Evolutionary conservation across 2,113 vertebrate genomes (phyloP), one percentile per base, ranked within the genome.

Genomic region (Forbesichthys papilliferus): DNA sequence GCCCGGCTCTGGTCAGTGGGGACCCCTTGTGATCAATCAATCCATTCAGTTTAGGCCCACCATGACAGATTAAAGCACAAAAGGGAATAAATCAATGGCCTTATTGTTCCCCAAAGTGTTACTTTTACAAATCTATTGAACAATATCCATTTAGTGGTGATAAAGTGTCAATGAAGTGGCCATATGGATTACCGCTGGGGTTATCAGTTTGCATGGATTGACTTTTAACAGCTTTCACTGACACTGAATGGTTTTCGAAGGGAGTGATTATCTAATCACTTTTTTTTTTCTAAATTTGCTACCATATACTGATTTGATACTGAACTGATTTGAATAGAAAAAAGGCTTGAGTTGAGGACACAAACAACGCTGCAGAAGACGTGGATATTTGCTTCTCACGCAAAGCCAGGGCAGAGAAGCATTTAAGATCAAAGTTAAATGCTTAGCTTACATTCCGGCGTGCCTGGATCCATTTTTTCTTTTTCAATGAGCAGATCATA

Each of bases 31-130:
- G 90, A 89, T 90, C 90, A 91, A 87, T 89, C 90, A 86, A 84
- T 87, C 85, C 90, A 78, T 81, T 92, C 85, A 89, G 86, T 88
- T 91, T 93, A 87, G 85, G 55, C 71, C 75, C 82, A 86, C 88
- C 92, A 85, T 87, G 86, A 87, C 80, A 87, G 88, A 54, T 90
- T 83, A 86, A 85, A 87, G 84, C 87, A 80, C 92, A 91, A 93
- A 92, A 89, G 91, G 86, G 85, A 90, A 95, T 94, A 89, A 93
- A 96, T 96, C 95, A 96, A 96, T 95, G 93, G 88, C 56, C 60
- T 87, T 92, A 94, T 91, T 93, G 85, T 93, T 94, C 93, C 89
- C 92, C 58, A 42, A 92, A 91, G 95, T 90, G 85, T 92, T 91
- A 91, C 94, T 90, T 92, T 91, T 92, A 91, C 73, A 92, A 91